A percentile compares a stretch with the other conserved stretches of the same genome.
These are phyloP conservation scores for Sepiola atlantica DNA, from an alignment of 2,888 invertebrate species.

Conservation along the genomic window DNA sequence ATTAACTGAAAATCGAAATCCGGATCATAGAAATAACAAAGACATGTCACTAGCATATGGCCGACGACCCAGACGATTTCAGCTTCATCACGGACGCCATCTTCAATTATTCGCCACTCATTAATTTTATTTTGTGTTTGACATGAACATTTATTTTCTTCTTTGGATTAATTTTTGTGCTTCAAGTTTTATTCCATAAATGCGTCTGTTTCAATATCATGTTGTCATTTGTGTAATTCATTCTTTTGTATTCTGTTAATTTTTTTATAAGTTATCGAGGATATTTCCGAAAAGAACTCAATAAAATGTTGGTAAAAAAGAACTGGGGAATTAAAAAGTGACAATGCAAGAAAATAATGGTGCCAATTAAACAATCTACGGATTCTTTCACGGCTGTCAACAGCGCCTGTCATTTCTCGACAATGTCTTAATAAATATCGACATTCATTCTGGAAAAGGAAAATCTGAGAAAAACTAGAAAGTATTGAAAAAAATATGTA, in stretches of 20 bases:
- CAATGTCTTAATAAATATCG: neutral
- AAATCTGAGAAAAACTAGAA: neutral
- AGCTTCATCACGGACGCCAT: neutral
- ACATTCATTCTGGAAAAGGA: neutral
- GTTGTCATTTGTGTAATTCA: neutral
- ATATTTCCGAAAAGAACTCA: neutral
- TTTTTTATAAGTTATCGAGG: neutral
- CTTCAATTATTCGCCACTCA: neutral
- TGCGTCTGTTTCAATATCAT: neutral
- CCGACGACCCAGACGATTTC: neutral
- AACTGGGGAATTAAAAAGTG: neutral
- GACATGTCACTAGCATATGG: slow-evolving; percentile 5
- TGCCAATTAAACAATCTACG: neutral
- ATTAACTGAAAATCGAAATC: neutral
- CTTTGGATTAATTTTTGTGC: neutral
- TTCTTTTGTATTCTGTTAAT: neutral
- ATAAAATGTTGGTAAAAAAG: neutral
- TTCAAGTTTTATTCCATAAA: neutral
- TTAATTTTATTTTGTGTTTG: neutral
- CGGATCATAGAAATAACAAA: neutral
- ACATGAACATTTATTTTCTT: neutral
- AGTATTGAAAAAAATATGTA: neutral
- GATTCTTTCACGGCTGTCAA: neutral
- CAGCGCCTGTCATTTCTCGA: neutral
- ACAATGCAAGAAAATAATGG: neutral